Base-by-base conservation (phyloP, 2,797 vertebrate species). In the Anabas testudineus region DNA sequence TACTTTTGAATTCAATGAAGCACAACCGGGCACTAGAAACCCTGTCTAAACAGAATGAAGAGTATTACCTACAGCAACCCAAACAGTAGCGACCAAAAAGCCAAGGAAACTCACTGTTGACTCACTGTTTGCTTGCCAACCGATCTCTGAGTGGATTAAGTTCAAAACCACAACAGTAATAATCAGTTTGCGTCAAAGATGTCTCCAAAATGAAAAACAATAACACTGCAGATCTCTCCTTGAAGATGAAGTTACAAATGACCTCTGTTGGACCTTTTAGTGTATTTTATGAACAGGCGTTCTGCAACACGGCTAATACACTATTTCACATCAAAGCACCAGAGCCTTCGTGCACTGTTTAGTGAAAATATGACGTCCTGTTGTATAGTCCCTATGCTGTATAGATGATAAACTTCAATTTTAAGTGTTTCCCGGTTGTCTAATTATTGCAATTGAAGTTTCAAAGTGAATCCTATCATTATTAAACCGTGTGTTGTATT, bases 81-180 rank as follows among this genome's bases (percentile, higher is more conserved):
- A n/a, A 24, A 67, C 32, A 67, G 46, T 16, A 15, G 68, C 68
- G 19, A 46, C 42, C 60, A 49, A 66, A 67, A 74, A 36, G 19
- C 32, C 19, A 32, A 32, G 34, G 43, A 46, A 61, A 60, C 49
- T 74, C 63, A 54, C 36, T 64, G 74, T 37, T 80, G 76, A 81
- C 65, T 78, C 68, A 67, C 30, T 60, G 76, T 75, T 66, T 73
- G 62, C 48, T 55, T 71, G 58, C 68, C 52, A 48, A 55, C 68
- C 10, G 42, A 67, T 80, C 52, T 76, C 56, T 36, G 42, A 14
- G 65, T 41, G 51, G 74, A 78, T 76, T 74, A 68, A 37, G 47
- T 37, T 78, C 47, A 63, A 62, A 79, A 71, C 69, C 64, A 49
- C 64, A 62, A 62, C 77, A 70, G 55, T 67, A 70, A 61, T 72